Base-by-base conservation (phyloP, 1,140 invertebrate genomes). In the Camponotus floridanus region DNA sequence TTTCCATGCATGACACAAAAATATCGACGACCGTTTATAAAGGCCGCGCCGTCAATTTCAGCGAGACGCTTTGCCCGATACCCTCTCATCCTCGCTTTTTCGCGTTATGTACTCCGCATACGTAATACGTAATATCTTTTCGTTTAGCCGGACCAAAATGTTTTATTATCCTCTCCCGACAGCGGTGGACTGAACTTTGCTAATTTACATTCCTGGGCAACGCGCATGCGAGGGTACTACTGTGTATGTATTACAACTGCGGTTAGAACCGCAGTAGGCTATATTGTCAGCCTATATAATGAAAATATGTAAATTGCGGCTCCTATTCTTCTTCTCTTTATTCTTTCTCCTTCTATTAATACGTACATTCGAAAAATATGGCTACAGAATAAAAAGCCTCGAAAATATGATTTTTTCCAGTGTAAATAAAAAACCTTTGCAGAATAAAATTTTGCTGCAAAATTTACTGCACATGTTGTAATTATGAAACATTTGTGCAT, bases 111-210 rank as follows among this genome's bases (percentile, higher is more conserved):
- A 89, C 70, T 33, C 2, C 62, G 87, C 76, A 88, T 81, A 80
- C 83, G 76, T 88, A 86, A 89, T 48, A 84, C 83, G 68, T 76
- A 83, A 87, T 83, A 71, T 86, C 57, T 86, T 87, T 89, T 89
- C 83, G 68, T 59, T 86, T 86, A 89, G 81, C 31, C 74, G 33
- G 55, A 26, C n/a, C 68, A 76, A 71, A 76, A 86, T 57, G 70
- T 78, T 88, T 86, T 76, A 80, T 88, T 71, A 70, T 31, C 11
- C 70, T 57, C 71, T 76, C 70, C 64, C 62, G 39, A 48, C 26
- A 26, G 15, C 65, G 48, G 65, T 18, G 42, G 64, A 73, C 31
- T 57, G 18, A 55, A 73, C 67, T 81, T 33, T 51, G 21, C 21
- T 61, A 39, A 45, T 26, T 45, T 76, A 48, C 26, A 26, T 45